A percentile compares a stretch with the other conserved stretches of the same genome.
These are phyloP conservation scores for Sternotherus odoratus DNA, from an alignment of 2,797 vertebrate species.

Conservation along the genomic window DNA sequence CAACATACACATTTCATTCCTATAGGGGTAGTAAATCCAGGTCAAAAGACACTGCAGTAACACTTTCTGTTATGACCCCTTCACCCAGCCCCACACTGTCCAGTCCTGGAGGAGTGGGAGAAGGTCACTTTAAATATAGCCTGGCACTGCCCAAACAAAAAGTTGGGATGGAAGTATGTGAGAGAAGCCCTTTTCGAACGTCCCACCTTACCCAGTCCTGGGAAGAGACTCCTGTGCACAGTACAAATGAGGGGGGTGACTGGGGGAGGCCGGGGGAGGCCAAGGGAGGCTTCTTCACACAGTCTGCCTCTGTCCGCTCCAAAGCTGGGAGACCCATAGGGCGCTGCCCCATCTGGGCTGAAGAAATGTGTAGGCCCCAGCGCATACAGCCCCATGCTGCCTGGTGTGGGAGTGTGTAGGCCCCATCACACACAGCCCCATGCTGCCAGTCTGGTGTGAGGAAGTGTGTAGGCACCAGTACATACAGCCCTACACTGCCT, in stretches of 20 bases:
- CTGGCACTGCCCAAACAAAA: background rate
- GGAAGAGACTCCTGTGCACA: background rate
- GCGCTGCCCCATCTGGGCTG: too few relatives aligned
- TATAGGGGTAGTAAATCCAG: background rate
- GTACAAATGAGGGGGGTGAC: background rate
- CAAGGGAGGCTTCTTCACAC: background rate
- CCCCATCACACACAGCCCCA: background rate
- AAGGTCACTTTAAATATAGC: background rate
- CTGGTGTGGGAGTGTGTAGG: background rate
- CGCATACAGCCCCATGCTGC: background rate
- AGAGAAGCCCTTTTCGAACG: background rate
- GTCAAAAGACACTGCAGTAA: background rate
- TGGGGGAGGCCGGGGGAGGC: background rate
- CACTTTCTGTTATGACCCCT: background rate
- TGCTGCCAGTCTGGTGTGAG: rapidly evolving
- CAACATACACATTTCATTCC: background rate
- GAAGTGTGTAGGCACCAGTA: background rate
- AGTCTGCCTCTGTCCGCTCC: rapidly evolving
- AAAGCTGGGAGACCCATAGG: background rate
- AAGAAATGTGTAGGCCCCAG: background rate
- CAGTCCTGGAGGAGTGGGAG: background rate
- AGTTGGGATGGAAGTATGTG: background rate
- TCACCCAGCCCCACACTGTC: background rate
- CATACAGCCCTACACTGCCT: background rate
- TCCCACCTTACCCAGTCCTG: background rate